A percentile compares a stretch with the other conserved stretches of the same genome.
phyloP scores from a whole-genome alignment of 1,140 invertebrate genomes.

The Caerostris darwini region DNA sequence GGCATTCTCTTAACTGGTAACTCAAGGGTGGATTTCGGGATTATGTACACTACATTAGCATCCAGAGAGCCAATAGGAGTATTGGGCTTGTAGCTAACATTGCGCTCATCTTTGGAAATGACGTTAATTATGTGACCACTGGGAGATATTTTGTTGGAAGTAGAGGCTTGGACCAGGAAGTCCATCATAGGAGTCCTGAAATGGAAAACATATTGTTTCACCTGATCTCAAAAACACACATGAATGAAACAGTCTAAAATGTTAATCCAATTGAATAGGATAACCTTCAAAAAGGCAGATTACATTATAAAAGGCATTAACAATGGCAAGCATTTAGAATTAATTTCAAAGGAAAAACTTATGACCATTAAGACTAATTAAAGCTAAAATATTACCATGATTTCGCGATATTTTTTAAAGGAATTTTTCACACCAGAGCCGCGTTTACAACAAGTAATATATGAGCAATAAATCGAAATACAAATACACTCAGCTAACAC shows the following conservation, averaged over 20 bases:
- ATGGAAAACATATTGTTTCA: not conserved
- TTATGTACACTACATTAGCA: slow-evolving; percentile 84
- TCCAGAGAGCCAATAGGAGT: slow-evolving; percentile 88
- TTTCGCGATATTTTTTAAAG: not conserved
- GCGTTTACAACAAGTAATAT: not conserved
- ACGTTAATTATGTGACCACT: slow-evolving; percentile 88
- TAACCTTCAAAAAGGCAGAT: not conserved
- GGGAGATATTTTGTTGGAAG: slow-evolving; percentile 87
- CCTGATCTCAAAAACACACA: too few relatives aligned
- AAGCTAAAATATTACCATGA: not conserved
- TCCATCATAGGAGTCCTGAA: slow-evolving; percentile 90
- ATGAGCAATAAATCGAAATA: not conserved
- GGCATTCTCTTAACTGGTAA: slow-evolving; percentile 74
- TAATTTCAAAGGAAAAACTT: not conserved
- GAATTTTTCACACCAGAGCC: not conserved
- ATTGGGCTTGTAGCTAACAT: slow-evolving; percentile 89
- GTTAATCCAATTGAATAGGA: not conserved
- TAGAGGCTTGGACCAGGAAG: slow-evolving; percentile 89
- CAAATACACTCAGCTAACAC: slow-evolving; percentile 10
- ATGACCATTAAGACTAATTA: not conserved
- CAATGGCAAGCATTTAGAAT: not conserved
- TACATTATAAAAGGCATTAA: too few relatives aligned
- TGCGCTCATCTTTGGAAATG: slow-evolving; percentile 82
- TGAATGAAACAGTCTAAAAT: too few relatives aligned
- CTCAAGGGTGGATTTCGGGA: slow-evolving; percentile 83